phyloP scores from a whole-genome alignment of 2,888 invertebrate species.

The Cactoblastis cactorum region DNA sequence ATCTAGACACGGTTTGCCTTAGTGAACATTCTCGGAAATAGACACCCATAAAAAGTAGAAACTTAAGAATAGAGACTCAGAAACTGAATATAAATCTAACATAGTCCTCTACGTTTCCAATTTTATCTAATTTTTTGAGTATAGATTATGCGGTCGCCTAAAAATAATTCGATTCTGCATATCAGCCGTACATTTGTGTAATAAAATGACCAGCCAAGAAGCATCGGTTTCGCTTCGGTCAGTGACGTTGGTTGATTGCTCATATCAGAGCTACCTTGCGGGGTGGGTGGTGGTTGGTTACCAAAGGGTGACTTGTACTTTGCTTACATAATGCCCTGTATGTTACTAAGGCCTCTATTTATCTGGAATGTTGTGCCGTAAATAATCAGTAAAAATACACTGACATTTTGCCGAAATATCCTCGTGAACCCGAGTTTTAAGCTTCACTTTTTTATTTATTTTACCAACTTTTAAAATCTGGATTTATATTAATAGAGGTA shows the following conservation, averaged over 20 bases:
- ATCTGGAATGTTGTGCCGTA: neutral
- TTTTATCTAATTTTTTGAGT: slow-evolving; percentile 34
- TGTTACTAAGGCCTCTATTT: slow-evolving; percentile 1
- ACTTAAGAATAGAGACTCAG: slow-evolving; percentile 44
- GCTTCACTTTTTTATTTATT: neutral
- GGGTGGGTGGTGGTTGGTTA: slow-evolving; percentile 21
- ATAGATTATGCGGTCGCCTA: slow-evolving; percentile 40
- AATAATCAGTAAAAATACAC: neutral
- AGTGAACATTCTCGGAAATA: neutral
- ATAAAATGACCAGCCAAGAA: slow-evolving; percentile 47
- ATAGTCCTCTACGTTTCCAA: slow-evolving; percentile 51
- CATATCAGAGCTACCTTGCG: slow-evolving; percentile 33
- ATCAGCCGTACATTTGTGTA: slow-evolving; percentile 21
- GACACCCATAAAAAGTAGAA: slow-evolving; percentile 31
- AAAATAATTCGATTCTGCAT: slow-evolving; percentile 48
- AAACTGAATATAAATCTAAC: slow-evolving; percentile 30
- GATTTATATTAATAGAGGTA: neutral
- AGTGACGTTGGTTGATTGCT: slow-evolving; percentile 44
- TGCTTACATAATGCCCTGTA: neutral
- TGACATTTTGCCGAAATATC: neutral
- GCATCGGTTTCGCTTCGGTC: slow-evolving; percentile 49
- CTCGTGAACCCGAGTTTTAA: neutral
- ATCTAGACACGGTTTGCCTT: no score
- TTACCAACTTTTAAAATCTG: neutral
- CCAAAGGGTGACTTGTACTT: slow-evolving; percentile 11